Base-by-base conservation (phyloP, 2,888 invertebrate genomes). In the Andrena bucephala region DNA sequence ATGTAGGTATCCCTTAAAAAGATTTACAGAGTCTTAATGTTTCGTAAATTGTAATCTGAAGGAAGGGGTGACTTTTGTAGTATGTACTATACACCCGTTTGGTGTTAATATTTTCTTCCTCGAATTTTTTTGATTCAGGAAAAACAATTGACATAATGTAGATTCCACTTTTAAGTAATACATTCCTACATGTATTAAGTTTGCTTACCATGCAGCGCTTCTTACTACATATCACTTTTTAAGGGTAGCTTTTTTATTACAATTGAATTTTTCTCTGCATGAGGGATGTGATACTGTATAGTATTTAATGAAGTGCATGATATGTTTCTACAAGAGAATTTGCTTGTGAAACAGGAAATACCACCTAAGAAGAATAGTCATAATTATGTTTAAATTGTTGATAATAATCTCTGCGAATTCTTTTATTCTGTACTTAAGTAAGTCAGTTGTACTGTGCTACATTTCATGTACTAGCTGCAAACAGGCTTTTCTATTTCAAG, bases 221-320 rank as follows among this genome's bases (percentile, higher is more conserved):
- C 16, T 79, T 71, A 65, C 13, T 71, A 42, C 42, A 42, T 42
- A 48, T 70, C 59, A 75, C 20, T 68, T 57, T 72, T 57, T n/a
- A 57, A 60, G n/a, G 70, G 24, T 70, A 62, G 74, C 60, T 80
- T 76, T 48, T 29, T 36, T 57, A 13, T 60, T 66, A 50, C 4
- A 10, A 16, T 54, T 36, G 8, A 42, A 68, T 42, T 78, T 16
- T 27, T 29, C 57, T 69, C 42, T 75, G 77, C 77, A 79, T 79
- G 79, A 48, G 62, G 50, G 27, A 42, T 81, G 42, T 31, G 66
- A 77, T 62, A 59, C 24, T 59, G 42, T 81, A 69, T 48, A 52
- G 62, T 42, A 57, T 50, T 79, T 7, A n/a, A 36, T 71, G 27
- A 67, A 50, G 59, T 75, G 85, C 85, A 85, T 85, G 80, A 36